phyloP scores from a whole-genome alignment of 2,113 vertebrate species.

The Coreoperca whiteheadi region DNA sequence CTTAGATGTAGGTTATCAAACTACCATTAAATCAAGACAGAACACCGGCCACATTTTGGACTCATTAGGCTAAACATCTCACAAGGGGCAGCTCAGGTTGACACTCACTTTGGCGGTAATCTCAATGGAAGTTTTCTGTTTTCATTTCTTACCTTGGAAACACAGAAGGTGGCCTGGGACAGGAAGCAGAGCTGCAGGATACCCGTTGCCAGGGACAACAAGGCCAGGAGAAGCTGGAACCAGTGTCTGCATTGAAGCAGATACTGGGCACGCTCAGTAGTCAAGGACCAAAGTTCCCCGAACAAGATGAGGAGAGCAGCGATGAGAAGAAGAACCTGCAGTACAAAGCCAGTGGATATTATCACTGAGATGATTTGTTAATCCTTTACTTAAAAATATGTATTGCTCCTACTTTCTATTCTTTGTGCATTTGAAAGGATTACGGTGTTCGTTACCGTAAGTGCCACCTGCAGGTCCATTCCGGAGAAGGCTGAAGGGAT shows the following conservation, averaged over 20 bases:
- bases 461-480: constrained; percentile 72
- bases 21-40: not conserved
- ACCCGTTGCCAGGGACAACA: constrained; percentile 77
- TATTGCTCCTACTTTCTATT: not conserved
- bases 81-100: not conserved
- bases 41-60: not conserved
- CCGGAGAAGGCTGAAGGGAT: constrained; percentile 66
- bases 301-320: constrained; percentile 75
- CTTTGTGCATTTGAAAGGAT: not conserved
- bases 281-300: constrained; percentile 68
- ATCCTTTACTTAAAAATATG: no score
- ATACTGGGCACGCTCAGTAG: constrained; percentile 57
- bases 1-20: not conserved
- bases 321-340: constrained; percentile 80
- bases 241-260: constrained; percentile 54
- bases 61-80: not conserved
- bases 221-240: constrained; percentile 74
- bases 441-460: constrained; percentile 71
- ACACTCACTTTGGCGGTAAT: not conserved
- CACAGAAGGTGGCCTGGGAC: constrained; percentile 51
- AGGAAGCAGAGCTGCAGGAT: constrained; percentile 78
- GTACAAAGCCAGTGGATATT: not conserved
- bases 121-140: not conserved
- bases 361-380: not conserved
- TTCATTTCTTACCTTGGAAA: constrained; percentile 62